Percentiles rank a stretch among this genome's conserved stretches.
phyloP scores from a whole-genome alignment of 2,888 invertebrate genomes.

The Strigamia crassipes region DNA sequence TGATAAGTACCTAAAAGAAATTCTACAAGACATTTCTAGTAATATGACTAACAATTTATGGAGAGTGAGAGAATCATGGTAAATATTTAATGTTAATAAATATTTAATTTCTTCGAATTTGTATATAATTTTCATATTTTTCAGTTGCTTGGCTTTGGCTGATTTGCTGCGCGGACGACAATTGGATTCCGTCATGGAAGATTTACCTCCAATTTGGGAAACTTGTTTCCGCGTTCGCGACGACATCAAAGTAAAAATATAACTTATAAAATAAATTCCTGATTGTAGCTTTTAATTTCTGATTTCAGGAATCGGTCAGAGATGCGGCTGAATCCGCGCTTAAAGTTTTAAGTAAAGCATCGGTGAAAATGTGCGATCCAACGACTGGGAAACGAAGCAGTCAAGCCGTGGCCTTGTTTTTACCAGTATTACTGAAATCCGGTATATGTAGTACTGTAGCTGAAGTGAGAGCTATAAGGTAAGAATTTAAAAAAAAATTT shows the following conservation, averaged over 20 bases:
- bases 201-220: constrained; percentile 72
- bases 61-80: constrained; percentile 83
- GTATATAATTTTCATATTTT: constrained; percentile 45
- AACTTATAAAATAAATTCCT: too few species aligned
- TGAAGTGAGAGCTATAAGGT: constrained; percentile 79
- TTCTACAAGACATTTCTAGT: constrained; percentile 75
- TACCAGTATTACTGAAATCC: constrained; percentile 78
- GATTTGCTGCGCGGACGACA: constrained; percentile 75
- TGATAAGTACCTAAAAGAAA: constrained; percentile 79
- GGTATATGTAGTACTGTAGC: constrained; percentile 79
- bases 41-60: constrained; percentile 85
- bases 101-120: constrained; percentile 43
- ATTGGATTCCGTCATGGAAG: constrained; percentile 58
- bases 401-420: constrained; percentile 60
- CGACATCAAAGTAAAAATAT: constrained; percentile 79
- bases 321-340: constrained; percentile 60
- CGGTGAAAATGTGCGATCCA: constrained; percentile 59
- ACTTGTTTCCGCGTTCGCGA: constrained; percentile 90
- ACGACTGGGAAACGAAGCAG: constrained; percentile 57
- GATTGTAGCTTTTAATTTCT: neutral
- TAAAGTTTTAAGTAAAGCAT: constrained; percentile 59
- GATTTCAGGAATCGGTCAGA: constrained; percentile 59
- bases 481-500: constrained; percentile 51
- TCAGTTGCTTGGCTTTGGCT: constrained; percentile 78
- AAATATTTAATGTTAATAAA: constrained; percentile 47